Percentiles rank a stretch among this genome's conserved stretches.
phyloP scores from a whole-genome alignment of 1,140 invertebrate species.

The Vanessa tameamea region DNA sequence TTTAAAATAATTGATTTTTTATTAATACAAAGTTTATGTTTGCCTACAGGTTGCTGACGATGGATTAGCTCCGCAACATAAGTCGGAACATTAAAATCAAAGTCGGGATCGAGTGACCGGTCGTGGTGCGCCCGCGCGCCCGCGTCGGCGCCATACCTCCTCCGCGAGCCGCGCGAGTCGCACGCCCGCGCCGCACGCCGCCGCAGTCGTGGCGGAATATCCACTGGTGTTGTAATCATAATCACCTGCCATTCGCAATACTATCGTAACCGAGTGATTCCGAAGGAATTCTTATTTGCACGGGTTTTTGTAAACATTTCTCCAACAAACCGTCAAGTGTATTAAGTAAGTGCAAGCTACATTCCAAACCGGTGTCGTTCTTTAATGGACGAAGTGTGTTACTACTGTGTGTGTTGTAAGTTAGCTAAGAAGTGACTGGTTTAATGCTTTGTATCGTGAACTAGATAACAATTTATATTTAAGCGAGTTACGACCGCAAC shows the following conservation, averaged over 20 bases:
- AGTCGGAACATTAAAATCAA: slow-evolving; percentile 56
- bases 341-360: slow-evolving; percentile 72
- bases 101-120: slow-evolving; percentile 56
- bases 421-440: slow-evolving; percentile 59
- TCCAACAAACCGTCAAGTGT: slow-evolving; percentile 51
- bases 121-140: slow-evolving; percentile 44
- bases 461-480: slow-evolving; percentile 31
- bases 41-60: slow-evolving; percentile 45
- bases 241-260: slow-evolving; percentile 40
- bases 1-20: neutral
- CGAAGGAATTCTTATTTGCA: slow-evolving; percentile 44
- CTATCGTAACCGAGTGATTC: slow-evolving; percentile 43
- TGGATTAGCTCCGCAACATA: slow-evolving; percentile 44
- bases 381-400: slow-evolving; percentile 71
- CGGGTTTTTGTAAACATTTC: slow-evolving; percentile 49
- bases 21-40: slow-evolving; percentile 13
- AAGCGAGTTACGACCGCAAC: slow-evolving; percentile 6
- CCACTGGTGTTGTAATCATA: slow-evolving; percentile 49
- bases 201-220: slow-evolving; percentile 41
- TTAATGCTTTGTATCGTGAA: slow-evolving; percentile 49
- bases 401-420: slow-evolving; percentile 66
- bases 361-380: slow-evolving; percentile 79
- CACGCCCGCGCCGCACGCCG: slow-evolving; percentile 39
- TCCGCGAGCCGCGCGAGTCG: slow-evolving; percentile 42
- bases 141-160: slow-evolving; percentile 51